Percentiles rank a stretch among this genome's conserved stretches.
phyloP scores from a whole-genome alignment of 2,888 invertebrate genomes.

The Labia minor region DNA sequence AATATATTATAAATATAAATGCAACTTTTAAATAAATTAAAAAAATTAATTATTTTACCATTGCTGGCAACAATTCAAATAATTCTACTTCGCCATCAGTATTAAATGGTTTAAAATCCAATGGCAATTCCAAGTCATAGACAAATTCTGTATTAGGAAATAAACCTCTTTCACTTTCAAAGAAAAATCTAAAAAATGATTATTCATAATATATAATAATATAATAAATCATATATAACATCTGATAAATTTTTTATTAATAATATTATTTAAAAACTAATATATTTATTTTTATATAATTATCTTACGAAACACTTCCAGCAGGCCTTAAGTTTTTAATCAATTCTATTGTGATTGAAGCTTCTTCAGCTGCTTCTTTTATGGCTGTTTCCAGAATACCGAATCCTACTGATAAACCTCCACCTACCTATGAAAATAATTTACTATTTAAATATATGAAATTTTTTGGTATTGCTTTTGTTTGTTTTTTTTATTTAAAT shows the following conservation, averaged over 20 bases:
- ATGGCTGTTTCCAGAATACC: slow-evolving; percentile 80
- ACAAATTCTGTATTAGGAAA: slow-evolving; percentile 93
- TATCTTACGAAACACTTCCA: slow-evolving; percentile 68
- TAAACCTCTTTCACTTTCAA: slow-evolving; percentile 83
- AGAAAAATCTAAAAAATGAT: slow-evolving; percentile 58
- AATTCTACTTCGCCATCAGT: slow-evolving; percentile 89
- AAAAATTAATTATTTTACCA: slow-evolving; percentile 40
- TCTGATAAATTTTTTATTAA: too few species aligned
- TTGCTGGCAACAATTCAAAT: slow-evolving; percentile 75
- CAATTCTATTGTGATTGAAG: slow-evolving; percentile 71
- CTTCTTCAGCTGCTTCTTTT: slow-evolving; percentile 91
- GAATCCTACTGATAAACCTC: slow-evolving; percentile 80
- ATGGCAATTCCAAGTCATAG: slow-evolving; percentile 81
- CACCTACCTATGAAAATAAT: slow-evolving; percentile 50
- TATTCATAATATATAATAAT: too few species aligned
- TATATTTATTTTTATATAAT: background rate
- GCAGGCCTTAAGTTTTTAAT: slow-evolving; percentile 63
- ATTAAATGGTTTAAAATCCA: slow-evolving; percentile 83
- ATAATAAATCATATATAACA: too few species aligned
- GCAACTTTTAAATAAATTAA: too few species aligned
- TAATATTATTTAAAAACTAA: too few species aligned
- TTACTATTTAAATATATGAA: background rate
- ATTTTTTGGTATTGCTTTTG: too few species aligned
- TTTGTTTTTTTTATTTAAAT: background rate
- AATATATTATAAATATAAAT: background rate